phyloP scores from a whole-genome alignment of 2,797 vertebrate species.

The Notolepis coatsorum region DNA sequence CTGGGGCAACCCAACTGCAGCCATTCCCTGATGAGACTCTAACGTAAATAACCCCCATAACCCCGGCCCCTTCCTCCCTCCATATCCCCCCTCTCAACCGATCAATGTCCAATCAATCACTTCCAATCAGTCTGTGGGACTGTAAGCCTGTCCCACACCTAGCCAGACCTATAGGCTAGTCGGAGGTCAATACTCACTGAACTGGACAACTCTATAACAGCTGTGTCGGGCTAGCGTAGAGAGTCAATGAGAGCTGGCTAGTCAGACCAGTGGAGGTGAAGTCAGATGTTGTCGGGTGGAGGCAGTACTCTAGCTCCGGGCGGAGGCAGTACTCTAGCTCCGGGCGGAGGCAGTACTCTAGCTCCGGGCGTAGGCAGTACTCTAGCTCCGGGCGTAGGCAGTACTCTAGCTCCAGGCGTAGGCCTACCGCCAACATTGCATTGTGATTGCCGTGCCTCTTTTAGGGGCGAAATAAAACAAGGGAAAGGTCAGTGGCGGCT shows the following conservation, averaged over 20 bases:
- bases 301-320: neutral
- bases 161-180: slow-evolving; percentile 7
- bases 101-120: slow-evolving; percentile 65
- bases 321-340: neutral
- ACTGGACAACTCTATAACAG: slow-evolving; percentile 25
- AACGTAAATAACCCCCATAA: slow-evolving; percentile 50
- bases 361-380: neutral
- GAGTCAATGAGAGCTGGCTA: slow-evolving; percentile 37
- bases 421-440: too few relatives aligned
- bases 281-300: slow-evolving; percentile 17
- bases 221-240: slow-evolving; percentile 25
- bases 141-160: neutral
- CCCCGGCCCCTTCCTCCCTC: slow-evolving; percentile 8
- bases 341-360: neutral
- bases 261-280: slow-evolving; percentile 33
- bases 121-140: slow-evolving; percentile 39
- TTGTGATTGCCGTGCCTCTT: too few relatives aligned
- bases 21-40: slow-evolving; percentile 58
- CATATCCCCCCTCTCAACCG: slow-evolving; percentile 32
- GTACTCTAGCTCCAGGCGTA: too few relatives aligned
- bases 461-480: too few relatives aligned
- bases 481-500: too few relatives aligned
- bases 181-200: slow-evolving; percentile 21
- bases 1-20: slow-evolving; percentile 30
- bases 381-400: too few relatives aligned